phyloP scores from a whole-genome alignment of 2,888 invertebrate species.

The Odontothrips loti region DNA sequence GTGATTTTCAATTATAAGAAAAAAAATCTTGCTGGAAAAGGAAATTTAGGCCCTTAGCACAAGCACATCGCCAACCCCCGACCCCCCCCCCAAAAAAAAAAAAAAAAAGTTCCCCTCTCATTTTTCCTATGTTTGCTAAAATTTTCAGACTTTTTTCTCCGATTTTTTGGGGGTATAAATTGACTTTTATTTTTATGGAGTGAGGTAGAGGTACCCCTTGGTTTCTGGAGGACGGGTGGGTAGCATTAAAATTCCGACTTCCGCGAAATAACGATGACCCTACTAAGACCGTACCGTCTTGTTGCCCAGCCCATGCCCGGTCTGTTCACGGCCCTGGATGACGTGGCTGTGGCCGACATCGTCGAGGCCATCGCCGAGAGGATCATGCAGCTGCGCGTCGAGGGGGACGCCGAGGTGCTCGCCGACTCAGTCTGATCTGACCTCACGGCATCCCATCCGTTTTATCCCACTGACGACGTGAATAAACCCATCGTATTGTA shows the following conservation, averaged over 20 bases:
- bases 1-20: no score
- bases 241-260: no score
- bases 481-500: no score
- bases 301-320: not conserved
- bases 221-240: no score
- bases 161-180: no score
- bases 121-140: no score
- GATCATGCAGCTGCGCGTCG: not conserved
- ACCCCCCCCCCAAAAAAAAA: not conserved
- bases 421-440: not conserved
- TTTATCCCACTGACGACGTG: not conserved
- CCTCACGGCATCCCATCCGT: not conserved
- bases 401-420: not conserved
- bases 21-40: no score
- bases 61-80: not conserved
- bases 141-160: no score
- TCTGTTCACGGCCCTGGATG: not conserved
- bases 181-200: no score
- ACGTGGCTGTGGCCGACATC: not conserved
- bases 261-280: no score
- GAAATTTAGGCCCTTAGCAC: no score
- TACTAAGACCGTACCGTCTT: not conserved
- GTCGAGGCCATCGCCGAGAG: conserved; percentile 5
- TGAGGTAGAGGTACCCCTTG: no score
- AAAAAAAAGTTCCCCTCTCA: not conserved